Conservation (phyloP, 2,888 invertebrate species). For the Heteropelma amictum region DNA sequence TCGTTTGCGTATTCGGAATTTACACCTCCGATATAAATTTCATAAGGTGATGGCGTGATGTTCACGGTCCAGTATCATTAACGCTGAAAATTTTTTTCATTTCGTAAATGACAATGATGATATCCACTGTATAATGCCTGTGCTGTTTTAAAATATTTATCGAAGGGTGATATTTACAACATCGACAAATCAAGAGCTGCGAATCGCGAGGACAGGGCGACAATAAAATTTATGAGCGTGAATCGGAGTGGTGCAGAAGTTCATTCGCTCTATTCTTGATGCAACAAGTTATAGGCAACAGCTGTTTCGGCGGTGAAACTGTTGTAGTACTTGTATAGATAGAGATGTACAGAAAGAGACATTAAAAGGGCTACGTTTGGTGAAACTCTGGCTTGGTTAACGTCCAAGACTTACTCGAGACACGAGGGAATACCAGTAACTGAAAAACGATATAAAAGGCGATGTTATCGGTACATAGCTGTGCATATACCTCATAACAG, state of each 20-base stretch:
- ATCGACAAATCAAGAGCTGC: background rate
- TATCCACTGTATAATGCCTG: too few species aligned
- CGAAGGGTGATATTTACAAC: background rate
- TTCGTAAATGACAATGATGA: too few species aligned
- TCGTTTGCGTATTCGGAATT: too few species aligned
- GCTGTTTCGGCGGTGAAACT: constrained; percentile 65
- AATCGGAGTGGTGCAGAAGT: constrained; percentile 7
- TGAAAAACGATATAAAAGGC: constrained; percentile 18
- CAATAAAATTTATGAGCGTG: constrained; percentile 6
- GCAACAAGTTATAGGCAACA: constrained; percentile 72
- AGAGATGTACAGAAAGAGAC: background rate
- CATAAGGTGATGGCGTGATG: too few species aligned
- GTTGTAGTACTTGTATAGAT: constrained; percentile 46
- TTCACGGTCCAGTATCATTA: too few species aligned
- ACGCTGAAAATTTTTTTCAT: too few species aligned
- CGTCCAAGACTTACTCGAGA: constrained; percentile 57
- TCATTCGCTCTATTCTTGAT: constrained; percentile 52
- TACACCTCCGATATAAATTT: too few species aligned
- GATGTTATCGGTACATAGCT: background rate
- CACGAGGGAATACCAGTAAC: constrained; percentile 34
- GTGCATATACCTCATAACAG: background rate
- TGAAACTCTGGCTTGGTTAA: constrained; percentile 61
- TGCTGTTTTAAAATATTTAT: too few species aligned
- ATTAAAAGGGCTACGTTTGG: background rate
- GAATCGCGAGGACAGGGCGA: background rate